Base-by-base conservation (phyloP, 2,797 vertebrate genomes). In the Cichlasoma orientale region DNA sequence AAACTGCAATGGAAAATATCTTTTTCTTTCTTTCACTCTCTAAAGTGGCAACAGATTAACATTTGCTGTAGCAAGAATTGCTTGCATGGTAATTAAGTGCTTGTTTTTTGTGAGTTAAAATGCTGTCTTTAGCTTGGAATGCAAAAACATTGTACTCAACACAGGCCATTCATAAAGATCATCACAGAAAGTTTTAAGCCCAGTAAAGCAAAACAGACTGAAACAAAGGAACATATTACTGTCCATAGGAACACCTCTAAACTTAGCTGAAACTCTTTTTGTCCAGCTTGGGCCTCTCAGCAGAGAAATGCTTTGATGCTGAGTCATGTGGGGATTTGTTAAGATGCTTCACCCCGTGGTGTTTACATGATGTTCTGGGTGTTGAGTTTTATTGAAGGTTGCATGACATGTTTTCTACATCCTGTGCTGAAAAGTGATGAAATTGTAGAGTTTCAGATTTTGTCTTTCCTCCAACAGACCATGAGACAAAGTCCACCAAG, bases 321-420 rank as follows among this genome's bases (percentile, higher is more conserved):
- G 80, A 80, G 79, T 86, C 86, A 85, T 53, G 13, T 12, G 1
- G 36, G 44, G 56, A 68, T 77, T 82, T 88, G 72, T 86, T 38
- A n/a, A 54, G 52, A 44, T 27, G 18, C 53, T 31, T 74, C 18
- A 1, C 33, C 84, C 63, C 25, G 50, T 80, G 79, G 44, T 86
- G 85, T 89, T 88, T 88, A 86, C 79, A 56, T 47, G 80, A 74
- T 78, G 83, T 88, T 71, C 77, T 18, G 52, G 74, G 81, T 85
- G 82, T 89, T 85, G 74, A 68, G 71, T 90, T 92, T 80, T 77
- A 81, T 80, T 52, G 47, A 74, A 41, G 50, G 47, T 50, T 61
- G 53, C 55, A 13, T 75, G 75, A 76, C 69, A 31, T 33, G 16
- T 23, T 75, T 79, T 47, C 71, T 57, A 59, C 86, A 58, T 50